Base-by-base conservation (phyloP, 2,113 vertebrate species). In the Acrocephalus kingi region DNA sequence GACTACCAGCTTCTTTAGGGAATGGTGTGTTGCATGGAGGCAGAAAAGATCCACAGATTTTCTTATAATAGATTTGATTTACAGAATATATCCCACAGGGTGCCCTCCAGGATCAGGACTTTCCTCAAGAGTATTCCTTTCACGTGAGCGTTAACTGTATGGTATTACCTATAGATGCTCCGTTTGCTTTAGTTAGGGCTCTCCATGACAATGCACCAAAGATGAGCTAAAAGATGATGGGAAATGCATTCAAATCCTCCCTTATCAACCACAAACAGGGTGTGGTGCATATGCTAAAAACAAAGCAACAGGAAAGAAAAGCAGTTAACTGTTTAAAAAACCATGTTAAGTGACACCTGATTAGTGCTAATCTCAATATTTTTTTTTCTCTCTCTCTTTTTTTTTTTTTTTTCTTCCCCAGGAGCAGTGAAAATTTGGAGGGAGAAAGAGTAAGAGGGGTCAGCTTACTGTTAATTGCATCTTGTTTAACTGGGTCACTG, bases 81-180 rank as follows among this genome's bases (percentile, higher is more conserved):
- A 59, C 37, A 85, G 51, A 80, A 27, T 35, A 51, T 72, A 49
- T 73, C 37, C 37, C 41, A 54, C 56, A 41, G 51, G 48, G 45
- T 62, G 54, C 37, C 51, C 43, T 83, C 62, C 52, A 48, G 63
- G 49, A 71, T 52, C 45, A 75, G 46, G 68, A 74, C 37, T 82
- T 84, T 25, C 13, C 51, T 75, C 16, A 12, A n/a, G 28, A 39
- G 13, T 69, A 49, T 62, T 89, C 24, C 27, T 80, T 63, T 30
- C 24, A 41, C 1, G 1, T 37, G 31, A 21, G 11, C 3, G 0
- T 62, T 37, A 41, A 66, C 24, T 9, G 0, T 14, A 8, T 27
- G 43, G 15, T 64, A 58, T 76, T 67, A 58, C 37, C 66, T 74
- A 10, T 2, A 64, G 56, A 80, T 13, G 24, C 23, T 27, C 4